phyloP scores from a whole-genome alignment of 1,140 invertebrate genomes.

The Leptonema lineaticorne region DNA sequence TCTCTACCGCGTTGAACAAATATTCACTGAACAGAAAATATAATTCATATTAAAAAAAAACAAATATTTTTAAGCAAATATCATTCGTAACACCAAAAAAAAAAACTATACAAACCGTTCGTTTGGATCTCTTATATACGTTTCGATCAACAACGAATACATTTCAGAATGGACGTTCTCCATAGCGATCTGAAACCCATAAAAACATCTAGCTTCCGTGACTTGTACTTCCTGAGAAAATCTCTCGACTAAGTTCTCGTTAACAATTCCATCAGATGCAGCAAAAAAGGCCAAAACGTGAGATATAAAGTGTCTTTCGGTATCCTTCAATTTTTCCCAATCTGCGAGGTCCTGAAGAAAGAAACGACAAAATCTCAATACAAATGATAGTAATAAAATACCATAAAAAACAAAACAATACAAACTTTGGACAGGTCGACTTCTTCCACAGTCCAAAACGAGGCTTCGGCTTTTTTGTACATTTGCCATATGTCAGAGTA shows the following conservation, averaged over 20 bases:
- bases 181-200: slow-evolving; percentile 99
- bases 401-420: no score
- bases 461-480: slow-evolving; percentile 99
- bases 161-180: slow-evolving; percentile 99
- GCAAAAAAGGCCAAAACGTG: slow-evolving; percentile 99
- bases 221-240: slow-evolving; percentile 98
- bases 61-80: no score
- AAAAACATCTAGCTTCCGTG: slow-evolving; percentile 96
- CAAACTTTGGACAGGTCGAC: slow-evolving; percentile 82
- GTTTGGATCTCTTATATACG: slow-evolving; percentile 85
- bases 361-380: background rate
- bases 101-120: slow-evolving; percentile 66
- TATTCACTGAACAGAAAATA: slow-evolving; percentile 68
- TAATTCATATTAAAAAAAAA: background rate
- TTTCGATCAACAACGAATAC: slow-evolving; percentile 98
- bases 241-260: slow-evolving; percentile 97
- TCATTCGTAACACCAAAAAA: no score
- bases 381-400: no score
- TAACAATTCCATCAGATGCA: slow-evolving; percentile 99
- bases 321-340: slow-evolving; percentile 83
- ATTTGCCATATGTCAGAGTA: slow-evolving; percentile 96
- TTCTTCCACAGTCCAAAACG: slow-evolving; percentile 99
- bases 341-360: slow-evolving; percentile 72
- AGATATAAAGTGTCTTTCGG: slow-evolving; percentile 93
- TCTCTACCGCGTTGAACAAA: slow-evolving; percentile 97